Evolutionary conservation across 2,888 invertebrate species (phyloP).

Genomic region (Mesorhabditis spiculigera): DNA sequence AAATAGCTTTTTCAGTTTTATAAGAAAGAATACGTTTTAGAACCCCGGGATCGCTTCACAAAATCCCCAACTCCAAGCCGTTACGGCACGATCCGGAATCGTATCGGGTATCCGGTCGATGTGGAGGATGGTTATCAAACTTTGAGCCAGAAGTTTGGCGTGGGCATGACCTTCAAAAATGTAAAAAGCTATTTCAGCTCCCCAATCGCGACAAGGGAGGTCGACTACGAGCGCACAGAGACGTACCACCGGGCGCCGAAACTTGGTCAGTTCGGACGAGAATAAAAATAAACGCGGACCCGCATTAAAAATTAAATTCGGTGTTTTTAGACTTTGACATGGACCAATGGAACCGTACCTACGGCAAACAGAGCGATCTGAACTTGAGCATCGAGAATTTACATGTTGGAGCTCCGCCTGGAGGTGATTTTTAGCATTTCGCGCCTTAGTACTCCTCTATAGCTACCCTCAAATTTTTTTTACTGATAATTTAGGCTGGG

Average conservation of each 20-base stretch:
- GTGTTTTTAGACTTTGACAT: constrained; percentile 2
- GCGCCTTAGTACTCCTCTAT: not conserved
- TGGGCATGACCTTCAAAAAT: not conserved
- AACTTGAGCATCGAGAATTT: constrained; percentile 5
- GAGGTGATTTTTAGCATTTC: not conserved
- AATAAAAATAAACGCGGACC: no score
- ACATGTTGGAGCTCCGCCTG: not conserved
- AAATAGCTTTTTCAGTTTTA: no score
- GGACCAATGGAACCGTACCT: not conserved
- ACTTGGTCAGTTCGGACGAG: not conserved
- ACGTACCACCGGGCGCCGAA: not conserved
- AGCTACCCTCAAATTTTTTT: not conserved
- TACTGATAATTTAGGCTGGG: constrained; percentile 2
- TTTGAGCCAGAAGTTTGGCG: not conserved
- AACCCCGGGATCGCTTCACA: not conserved
- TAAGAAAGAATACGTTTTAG: no score
- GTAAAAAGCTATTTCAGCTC: not conserved
- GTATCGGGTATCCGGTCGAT: not conserved
- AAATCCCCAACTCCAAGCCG: constrained; percentile 2
- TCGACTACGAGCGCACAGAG: not conserved
- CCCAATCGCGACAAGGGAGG: constrained; percentile 1
- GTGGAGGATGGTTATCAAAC: constrained; percentile 4
- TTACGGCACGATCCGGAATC: constrained; percentile 2
- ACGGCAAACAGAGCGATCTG: not conserved
- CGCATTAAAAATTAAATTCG: no score